phyloP scores from a whole-genome alignment of 1,140 invertebrate genomes.

The Panulirus ornatus region DNA sequence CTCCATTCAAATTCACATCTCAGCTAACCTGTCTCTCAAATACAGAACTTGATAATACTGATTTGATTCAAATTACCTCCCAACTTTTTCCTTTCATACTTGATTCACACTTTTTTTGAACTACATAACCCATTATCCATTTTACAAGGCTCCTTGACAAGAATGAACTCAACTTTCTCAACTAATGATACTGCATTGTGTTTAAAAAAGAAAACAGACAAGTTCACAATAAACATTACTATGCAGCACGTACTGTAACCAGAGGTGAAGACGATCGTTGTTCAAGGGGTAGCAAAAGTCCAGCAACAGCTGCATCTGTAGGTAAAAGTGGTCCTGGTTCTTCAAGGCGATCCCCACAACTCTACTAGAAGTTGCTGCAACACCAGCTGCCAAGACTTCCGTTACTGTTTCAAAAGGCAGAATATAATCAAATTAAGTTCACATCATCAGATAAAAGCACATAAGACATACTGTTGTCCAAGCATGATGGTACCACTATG shows the following conservation, averaged over 20 bases:
- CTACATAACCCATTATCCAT: too few relatives aligned
- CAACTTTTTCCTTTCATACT: too few relatives aligned
- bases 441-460: constrained; percentile 94
- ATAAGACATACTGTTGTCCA: constrained; percentile 96
- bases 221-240: constrained; percentile 96
- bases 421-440: constrained; percentile 83
- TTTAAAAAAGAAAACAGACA: constrained; percentile 97
- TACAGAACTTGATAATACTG: too few relatives aligned
- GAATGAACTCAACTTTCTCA: too few relatives aligned
- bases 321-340: constrained; percentile 78
- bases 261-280: constrained; percentile 75
- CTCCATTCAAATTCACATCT: too few relatives aligned
- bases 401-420: constrained; percentile 64
- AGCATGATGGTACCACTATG: constrained; percentile 81
- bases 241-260: constrained; percentile 83
- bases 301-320: constrained; percentile 79
- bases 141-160: too few relatives aligned
- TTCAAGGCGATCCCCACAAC: constrained; percentile 47
- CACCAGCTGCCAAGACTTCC: constrained; percentile 79
- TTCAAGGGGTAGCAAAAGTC: constrained; percentile 62
- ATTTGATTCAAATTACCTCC: too few relatives aligned
- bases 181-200: too few relatives aligned
- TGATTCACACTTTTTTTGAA: too few relatives aligned
- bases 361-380: constrained; percentile 64
- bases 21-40: too few relatives aligned